phyloP scores from a whole-genome alignment of 2,797 vertebrate species.

The Gallinago nigripennis region DNA sequence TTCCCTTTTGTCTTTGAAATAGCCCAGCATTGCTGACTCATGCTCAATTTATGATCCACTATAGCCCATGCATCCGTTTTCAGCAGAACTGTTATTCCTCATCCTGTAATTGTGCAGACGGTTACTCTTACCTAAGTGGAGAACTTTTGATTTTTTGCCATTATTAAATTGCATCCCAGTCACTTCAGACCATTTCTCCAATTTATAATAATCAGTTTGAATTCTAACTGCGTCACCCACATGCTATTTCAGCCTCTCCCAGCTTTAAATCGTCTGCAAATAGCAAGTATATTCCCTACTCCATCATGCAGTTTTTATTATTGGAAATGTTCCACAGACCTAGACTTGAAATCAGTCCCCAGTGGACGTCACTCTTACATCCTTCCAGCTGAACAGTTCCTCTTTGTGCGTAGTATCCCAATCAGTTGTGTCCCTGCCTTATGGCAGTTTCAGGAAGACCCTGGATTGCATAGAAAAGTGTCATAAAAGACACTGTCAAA shows the following conservation, averaged over 20 bases:
- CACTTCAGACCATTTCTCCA: background rate
- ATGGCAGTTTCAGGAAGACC: background rate
- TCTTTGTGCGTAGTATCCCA: background rate
- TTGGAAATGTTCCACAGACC: background rate
- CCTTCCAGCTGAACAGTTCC: conserved; percentile 13
- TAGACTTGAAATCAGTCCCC: background rate
- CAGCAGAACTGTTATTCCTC: conserved; percentile 1
- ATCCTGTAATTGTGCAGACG: background rate
- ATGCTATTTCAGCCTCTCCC: background rate
- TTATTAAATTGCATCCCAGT: conserved; percentile 10
- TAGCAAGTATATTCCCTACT: background rate
- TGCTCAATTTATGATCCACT: conserved; percentile 22
- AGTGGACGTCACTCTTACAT: background rate
- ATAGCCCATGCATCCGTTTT: background rate
- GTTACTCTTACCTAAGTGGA: conserved; percentile 29
- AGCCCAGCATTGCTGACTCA: conserved; percentile 2
- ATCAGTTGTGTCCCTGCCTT: conserved; percentile 1
- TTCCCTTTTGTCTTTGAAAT: conserved; percentile 31
- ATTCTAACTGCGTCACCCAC: background rate
- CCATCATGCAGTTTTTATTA: conserved; percentile 4
- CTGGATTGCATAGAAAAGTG: background rate
- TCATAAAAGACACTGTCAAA: background rate
- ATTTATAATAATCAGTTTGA: conserved; percentile 31
- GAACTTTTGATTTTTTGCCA: conserved; percentile 22
- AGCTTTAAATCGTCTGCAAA: background rate